These are phyloP conservation scores for Synanthedon vespiformis DNA, from an alignment of 2,888 invertebrate genomes.

Conservation along the genomic window DNA sequence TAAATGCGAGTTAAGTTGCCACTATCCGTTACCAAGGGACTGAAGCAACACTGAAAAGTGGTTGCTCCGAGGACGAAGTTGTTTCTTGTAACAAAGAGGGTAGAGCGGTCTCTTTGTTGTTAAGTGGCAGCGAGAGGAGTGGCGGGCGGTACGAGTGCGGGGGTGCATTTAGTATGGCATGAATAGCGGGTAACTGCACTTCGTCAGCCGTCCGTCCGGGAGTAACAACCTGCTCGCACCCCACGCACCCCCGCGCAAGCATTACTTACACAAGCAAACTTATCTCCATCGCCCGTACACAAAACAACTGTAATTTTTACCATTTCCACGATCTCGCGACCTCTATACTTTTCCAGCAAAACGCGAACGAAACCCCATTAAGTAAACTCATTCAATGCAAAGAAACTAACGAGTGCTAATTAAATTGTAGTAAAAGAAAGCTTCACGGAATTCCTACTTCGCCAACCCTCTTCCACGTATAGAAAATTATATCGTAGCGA, in stretches of 20 bases:
- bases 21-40: slow-evolving; percentile 35
- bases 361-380: no score
- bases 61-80: slow-evolving; percentile 46
- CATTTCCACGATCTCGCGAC: not conserved
- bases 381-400: not conserved
- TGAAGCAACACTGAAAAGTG: slow-evolving; percentile 49
- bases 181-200: slow-evolving; percentile 66
- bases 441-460: slow-evolving; percentile 3
- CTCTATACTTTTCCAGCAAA: no score
- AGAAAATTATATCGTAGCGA: slow-evolving; percentile 7
- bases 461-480: slow-evolving; percentile 10
- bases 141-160: slow-evolving; percentile 23
- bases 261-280: not conserved
- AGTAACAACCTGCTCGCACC: slow-evolving; percentile 54
- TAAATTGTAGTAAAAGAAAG: not conserved
- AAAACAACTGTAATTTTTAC: slow-evolving; percentile 9
- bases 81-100: slow-evolving; percentile 66
- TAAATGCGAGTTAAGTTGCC: slow-evolving; percentile 12
- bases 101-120: slow-evolving; percentile 66
- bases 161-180: slow-evolving; percentile 58
- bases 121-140: slow-evolving; percentile 50
- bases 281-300: slow-evolving; percentile 16
- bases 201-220: slow-evolving; percentile 62
- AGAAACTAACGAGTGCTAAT: not conserved
- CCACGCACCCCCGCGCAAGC: slow-evolving; percentile 23